Conservation (phyloP, 1,140 invertebrate genomes). For the Papilio dardanus region DNA sequence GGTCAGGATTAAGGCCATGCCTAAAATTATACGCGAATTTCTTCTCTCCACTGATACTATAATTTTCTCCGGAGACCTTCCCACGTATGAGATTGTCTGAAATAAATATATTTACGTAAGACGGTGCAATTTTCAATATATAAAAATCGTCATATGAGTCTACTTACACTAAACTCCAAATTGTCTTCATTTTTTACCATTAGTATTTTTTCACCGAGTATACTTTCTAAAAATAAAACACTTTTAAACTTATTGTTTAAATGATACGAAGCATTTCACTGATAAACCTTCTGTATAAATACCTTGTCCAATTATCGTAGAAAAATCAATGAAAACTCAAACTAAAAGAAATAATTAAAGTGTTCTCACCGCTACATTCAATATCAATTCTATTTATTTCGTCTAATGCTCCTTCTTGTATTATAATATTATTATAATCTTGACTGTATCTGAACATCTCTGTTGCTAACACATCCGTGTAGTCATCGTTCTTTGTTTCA, state of each 20-base stretch:
- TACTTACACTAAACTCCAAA: slow-evolving; percentile 65
- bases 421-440: slow-evolving; percentile 90
- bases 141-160: slow-evolving; percentile 23
- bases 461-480: slow-evolving; percentile 89
- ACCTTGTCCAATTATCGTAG: neutral
- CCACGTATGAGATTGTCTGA: slow-evolving; percentile 59
- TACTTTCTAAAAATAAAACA: slow-evolving; percentile 57
- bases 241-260: too few species aligned
- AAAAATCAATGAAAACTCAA: neutral
- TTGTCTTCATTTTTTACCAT: slow-evolving; percentile 57
- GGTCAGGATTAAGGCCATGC: slow-evolving; percentile 44
- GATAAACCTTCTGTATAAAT: neutral
- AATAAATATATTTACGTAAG: slow-evolving; percentile 45
- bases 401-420: slow-evolving; percentile 94
- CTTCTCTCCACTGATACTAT: slow-evolving; percentile 46
- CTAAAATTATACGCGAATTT: slow-evolving; percentile 46
- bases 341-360: neutral
- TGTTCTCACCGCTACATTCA: slow-evolving; percentile 91
- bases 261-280: too few species aligned
- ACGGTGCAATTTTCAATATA: neutral
- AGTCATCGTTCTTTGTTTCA: slow-evolving; percentile 87
- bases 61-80: slow-evolving; percentile 50
- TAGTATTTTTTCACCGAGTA: slow-evolving; percentile 71
- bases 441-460: slow-evolving; percentile 95
- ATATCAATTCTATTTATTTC: slow-evolving; percentile 97